phyloP scores from a whole-genome alignment of 2,888 invertebrate species.

The Odontomyia ornata region DNA sequence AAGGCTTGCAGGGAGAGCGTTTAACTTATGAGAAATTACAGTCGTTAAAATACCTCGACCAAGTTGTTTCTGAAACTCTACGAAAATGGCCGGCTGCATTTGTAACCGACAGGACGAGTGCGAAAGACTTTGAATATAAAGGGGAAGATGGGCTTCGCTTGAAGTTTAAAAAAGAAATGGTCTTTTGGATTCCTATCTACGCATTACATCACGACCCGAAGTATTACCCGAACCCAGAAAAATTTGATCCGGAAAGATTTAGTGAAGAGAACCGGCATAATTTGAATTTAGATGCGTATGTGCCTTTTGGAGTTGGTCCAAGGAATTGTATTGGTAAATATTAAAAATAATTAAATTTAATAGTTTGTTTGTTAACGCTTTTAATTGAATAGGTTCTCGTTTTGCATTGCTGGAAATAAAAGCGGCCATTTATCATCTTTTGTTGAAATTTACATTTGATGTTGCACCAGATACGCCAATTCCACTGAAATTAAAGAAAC shows the following conservation, averaged over 20 bases:
- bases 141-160: conserved; percentile 48
- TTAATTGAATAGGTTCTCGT: conserved; percentile 35
- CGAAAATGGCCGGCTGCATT: conserved; percentile 65
- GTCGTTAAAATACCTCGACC: conserved; percentile 70
- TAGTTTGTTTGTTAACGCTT: neutral
- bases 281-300: conserved; percentile 59
- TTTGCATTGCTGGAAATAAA: conserved; percentile 48
- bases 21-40: conserved; percentile 67
- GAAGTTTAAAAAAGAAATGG: conserved; percentile 43
- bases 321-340: conserved; percentile 65
- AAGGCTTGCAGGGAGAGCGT: conserved; percentile 59
- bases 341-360: neutral
- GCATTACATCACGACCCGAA: conserved; percentile 63
- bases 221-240: conserved; percentile 64
- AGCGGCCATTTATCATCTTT: conserved; percentile 38
- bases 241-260: conserved; percentile 67
- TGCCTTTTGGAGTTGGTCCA: conserved; percentile 67
- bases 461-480: conserved; percentile 35
- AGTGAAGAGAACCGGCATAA: conserved; percentile 65
- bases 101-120: conserved; percentile 65
- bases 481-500: conserved; percentile 38
- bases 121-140: conserved; percentile 64
- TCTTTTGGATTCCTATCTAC: conserved; percentile 57
- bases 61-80: conserved; percentile 68
- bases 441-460: conserved; percentile 42